phyloP scores from a whole-genome alignment of 2,113 vertebrate species.

The Entosphenus tridentatus region DNA sequence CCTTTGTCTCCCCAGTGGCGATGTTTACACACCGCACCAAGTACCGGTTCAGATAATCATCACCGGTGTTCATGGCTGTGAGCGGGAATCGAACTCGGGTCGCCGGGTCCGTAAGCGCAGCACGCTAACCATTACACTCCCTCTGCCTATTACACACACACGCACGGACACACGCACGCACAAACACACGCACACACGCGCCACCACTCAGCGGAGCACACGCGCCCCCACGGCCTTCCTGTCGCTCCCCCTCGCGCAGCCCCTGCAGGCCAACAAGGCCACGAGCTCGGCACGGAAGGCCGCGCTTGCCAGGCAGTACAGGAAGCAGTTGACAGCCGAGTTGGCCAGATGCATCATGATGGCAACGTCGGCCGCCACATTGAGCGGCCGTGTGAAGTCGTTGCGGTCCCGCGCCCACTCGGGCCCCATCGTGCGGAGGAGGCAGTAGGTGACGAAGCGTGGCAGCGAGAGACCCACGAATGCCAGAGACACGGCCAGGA shows the following conservation, averaged over 20 bases:
- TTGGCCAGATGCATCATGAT: slow-evolving; percentile 42
- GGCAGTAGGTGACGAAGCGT: slow-evolving; percentile 33
- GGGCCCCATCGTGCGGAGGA: slow-evolving; percentile 31
- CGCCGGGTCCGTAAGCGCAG: too few relatives aligned
- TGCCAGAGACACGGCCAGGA: slow-evolving; percentile 21
- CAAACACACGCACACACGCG: neutral
- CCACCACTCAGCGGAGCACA: neutral
- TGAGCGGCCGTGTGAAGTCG: slow-evolving; percentile 27
- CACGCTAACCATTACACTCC: too few relatives aligned
- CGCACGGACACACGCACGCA: neutral
- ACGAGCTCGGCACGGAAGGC: slow-evolving; percentile 24
- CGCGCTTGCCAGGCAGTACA: slow-evolving; percentile 31
- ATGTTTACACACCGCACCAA: too few relatives aligned
- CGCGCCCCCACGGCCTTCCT: neutral
- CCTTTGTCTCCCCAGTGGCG: too few relatives aligned
- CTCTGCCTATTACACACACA: neutral
- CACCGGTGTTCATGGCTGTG: too few relatives aligned
- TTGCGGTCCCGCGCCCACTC: slow-evolving; percentile 20
- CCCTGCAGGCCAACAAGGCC: slow-evolving; percentile 14
- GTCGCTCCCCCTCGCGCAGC: slow-evolving; percentile 7
- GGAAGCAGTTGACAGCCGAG: slow-evolving; percentile 33
- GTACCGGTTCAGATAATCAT: too few relatives aligned
- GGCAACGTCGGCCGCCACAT: slow-evolving; percentile 23
- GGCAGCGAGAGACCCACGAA: slow-evolving; percentile 30
- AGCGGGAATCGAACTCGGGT: too few relatives aligned